Percentiles rank a stretch among this genome's conserved stretches.
Evolutionary conservation across 2,888 invertebrate species (phyloP).

Genomic region (Adelognathus sp.): DNA sequence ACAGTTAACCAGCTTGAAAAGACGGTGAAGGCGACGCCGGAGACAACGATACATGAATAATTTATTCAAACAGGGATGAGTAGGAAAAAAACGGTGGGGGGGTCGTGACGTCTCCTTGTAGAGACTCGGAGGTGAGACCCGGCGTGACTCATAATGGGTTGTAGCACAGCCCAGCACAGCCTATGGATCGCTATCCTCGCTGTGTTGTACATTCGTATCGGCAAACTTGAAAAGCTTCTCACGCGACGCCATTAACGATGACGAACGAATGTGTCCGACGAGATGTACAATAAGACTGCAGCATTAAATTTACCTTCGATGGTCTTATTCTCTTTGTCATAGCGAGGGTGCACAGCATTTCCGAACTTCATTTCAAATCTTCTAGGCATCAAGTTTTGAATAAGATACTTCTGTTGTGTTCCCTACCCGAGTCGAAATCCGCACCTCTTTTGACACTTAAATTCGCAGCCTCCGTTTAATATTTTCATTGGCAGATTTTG

Average conservation of each 20-base stretch:
- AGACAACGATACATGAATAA: constrained; percentile 14
- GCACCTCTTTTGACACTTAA: too few species aligned
- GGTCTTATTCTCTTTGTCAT: background rate
- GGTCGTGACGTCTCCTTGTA: constrained; percentile 24
- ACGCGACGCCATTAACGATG: background rate
- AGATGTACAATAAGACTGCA: background rate
- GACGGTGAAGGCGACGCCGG: background rate
- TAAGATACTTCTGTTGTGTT: too few species aligned
- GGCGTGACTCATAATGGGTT: constrained; percentile 18
- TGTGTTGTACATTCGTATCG: background rate
- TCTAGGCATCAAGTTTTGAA: background rate
- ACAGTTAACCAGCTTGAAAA: constrained; percentile 10
- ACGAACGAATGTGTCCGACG: constrained; percentile 1
- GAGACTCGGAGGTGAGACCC: constrained; percentile 19
- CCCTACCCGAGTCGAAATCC: too few species aligned
- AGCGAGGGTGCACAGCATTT: background rate
- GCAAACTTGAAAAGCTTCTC: constrained; percentile 8
- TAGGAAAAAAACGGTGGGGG: background rate
- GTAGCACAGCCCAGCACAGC: background rate
- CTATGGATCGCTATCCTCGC: constrained; percentile 1
- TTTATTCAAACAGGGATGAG: constrained; percentile 30
- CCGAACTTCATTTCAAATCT: background rate
- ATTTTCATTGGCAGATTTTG: too few species aligned
- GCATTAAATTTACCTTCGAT: background rate
- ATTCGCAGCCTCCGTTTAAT: too few species aligned